A percentile compares a stretch with the other conserved stretches of the same genome.
Conservation (phyloP, 2,888 invertebrate species). For the Lasioglossum calceatum region DNA sequence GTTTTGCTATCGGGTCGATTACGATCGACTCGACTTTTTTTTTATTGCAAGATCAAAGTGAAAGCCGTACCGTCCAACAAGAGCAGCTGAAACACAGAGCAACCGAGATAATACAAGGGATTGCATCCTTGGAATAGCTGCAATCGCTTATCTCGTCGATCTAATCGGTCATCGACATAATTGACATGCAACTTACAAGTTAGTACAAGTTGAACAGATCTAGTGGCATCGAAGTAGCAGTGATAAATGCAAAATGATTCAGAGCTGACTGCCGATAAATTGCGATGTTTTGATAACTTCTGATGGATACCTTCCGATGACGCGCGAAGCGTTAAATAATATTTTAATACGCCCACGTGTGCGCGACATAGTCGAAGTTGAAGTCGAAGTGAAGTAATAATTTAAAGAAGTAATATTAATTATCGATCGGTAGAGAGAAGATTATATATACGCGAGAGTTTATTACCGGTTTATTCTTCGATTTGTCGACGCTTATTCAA, state of each 20-base stretch:
- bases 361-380: not conserved
- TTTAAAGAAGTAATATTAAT: not conserved
- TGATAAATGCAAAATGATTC: slow-evolving; percentile 32
- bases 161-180: slow-evolving; percentile 48
- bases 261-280: slow-evolving; percentile 23
- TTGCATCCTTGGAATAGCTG: slow-evolving; percentile 39
- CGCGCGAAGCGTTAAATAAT: not conserved
- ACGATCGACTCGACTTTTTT: not conserved
- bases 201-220: slow-evolving; percentile 13
- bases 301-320: not conserved
- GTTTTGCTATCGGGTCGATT: not conserved
- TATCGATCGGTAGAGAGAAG: not conserved
- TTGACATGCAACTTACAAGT: slow-evolving; percentile 43
- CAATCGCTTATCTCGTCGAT: slow-evolving; percentile 41
- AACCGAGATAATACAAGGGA: slow-evolving; percentile 23
- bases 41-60: not conserved
- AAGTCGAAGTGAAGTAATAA: not conserved
- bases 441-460: not conserved
- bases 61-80: not conserved
- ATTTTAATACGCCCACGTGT: not conserved
- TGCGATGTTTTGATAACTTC: slow-evolving; percentile 39
- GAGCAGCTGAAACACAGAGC: slow-evolving; percentile 17
- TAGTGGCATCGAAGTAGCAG: not conserved
- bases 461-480: not conserved
- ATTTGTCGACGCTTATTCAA: not conserved